A percentile compares a stretch with the other conserved stretches of the same genome.
Evolutionary conservation across 2,888 invertebrate genomes (phyloP).

Genomic region (Stenurella melanura): DNA sequence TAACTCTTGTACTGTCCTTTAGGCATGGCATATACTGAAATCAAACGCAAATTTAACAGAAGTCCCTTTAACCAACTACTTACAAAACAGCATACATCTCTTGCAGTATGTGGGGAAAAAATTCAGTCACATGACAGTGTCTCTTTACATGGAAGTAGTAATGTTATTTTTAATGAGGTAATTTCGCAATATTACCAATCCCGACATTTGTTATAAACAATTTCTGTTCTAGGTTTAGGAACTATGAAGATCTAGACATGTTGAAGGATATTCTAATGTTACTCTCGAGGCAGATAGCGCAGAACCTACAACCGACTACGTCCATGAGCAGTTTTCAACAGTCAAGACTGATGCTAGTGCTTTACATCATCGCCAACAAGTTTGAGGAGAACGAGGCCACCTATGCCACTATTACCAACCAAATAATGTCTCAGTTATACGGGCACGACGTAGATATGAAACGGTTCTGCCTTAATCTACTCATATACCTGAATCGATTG

Average conservation of each 20-base stretch:
- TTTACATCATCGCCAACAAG: conserved; percentile 62
- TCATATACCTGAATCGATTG: conserved; percentile 61
- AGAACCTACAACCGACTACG: conserved; percentile 46
- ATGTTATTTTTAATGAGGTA: conserved; percentile 61
- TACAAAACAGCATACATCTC: conserved; percentile 61
- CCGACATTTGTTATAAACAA: neutral
- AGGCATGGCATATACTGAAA: conserved; percentile 66
- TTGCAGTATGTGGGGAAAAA: conserved; percentile 58
- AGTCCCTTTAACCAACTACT: conserved; percentile 56
- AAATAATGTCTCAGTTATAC: conserved; percentile 60
- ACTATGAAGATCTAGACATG: conserved; percentile 55
- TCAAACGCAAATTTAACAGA: conserved; percentile 53
- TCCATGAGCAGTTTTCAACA: conserved; percentile 53
- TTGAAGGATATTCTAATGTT: conserved; percentile 55
- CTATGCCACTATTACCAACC: conserved; percentile 58
- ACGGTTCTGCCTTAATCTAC: conserved; percentile 59
- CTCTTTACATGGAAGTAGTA: conserved; percentile 67
- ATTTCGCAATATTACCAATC: conserved; percentile 47
- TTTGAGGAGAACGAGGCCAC: conserved; percentile 61
- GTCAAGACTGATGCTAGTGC: conserved; percentile 57
- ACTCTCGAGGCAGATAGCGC: conserved; percentile 52
- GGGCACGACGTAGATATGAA: conserved; percentile 58
- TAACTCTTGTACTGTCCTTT: conserved; percentile 41
- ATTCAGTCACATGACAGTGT: conserved; percentile 65
- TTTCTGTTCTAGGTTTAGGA: conserved; percentile 47